Evolutionary conservation across 2,888 invertebrate genomes (phyloP).

Genomic region (Drosophila sordidula): DNA sequence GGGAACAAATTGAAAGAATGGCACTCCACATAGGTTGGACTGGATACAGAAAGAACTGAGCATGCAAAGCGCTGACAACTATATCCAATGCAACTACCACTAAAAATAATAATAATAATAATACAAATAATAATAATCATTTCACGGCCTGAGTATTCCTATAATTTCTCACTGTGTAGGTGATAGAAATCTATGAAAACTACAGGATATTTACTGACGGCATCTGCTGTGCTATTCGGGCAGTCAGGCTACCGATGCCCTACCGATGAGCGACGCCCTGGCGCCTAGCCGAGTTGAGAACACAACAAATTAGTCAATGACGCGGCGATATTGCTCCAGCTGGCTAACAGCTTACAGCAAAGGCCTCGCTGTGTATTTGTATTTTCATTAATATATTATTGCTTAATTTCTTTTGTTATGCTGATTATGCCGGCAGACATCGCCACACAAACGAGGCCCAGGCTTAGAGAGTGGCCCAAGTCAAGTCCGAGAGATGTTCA

Average conservation of each 20-base stretch:
- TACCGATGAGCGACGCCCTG: constrained; percentile 50
- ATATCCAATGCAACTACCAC: neutral
- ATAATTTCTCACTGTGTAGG: constrained; percentile 22
- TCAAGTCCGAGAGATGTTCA: constrained; percentile 61
- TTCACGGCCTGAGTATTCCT: too few relatives aligned
- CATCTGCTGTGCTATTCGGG: constrained; percentile 28
- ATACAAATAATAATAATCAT: too few relatives aligned
- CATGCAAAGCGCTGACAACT: neutral
- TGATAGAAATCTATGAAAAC: constrained; percentile 25
- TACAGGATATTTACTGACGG: constrained; percentile 16
- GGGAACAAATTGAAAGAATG: neutral
- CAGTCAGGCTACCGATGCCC: constrained; percentile 52
- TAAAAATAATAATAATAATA: too few relatives aligned
- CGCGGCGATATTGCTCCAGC: constrained; percentile 74
- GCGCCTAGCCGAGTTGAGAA: constrained; percentile 55
- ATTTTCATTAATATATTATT: constrained; percentile 83
- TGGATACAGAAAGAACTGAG: constrained; percentile 10
- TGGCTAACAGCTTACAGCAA: constrained; percentile 25
- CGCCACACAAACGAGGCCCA: constrained; percentile 57
- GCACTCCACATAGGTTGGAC: neutral
- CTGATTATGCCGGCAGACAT: constrained; percentile 79
- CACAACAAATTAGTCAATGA: constrained; percentile 84
- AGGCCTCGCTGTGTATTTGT: constrained; percentile 36
- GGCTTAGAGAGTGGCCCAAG: constrained; percentile 15
- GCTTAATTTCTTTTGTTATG: constrained; percentile 84